Conservation (phyloP, 2,797 vertebrate genomes). For the Sternotherus odoratus region DNA sequence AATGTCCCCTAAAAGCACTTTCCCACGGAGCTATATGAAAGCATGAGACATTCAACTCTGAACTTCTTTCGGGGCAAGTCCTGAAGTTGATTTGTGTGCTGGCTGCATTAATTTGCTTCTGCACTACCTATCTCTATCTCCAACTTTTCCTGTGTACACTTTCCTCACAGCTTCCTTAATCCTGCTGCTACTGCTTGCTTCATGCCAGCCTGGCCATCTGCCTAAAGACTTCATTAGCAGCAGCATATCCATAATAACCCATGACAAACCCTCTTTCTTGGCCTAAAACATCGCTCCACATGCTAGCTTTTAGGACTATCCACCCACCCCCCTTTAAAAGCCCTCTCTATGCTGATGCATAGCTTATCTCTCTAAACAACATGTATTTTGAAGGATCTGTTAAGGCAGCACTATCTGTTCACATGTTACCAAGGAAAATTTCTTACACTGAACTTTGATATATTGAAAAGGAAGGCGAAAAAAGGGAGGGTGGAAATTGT, state of each 20-base stretch:
- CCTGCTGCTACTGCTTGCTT: background rate
- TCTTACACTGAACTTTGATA: slow-evolving; percentile 21
- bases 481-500: slow-evolving; percentile 7
- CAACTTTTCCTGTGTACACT: background rate
- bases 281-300: background rate
- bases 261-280: background rate
- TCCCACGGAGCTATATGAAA: background rate
- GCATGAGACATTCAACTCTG: background rate
- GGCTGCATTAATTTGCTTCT: background rate
- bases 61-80: background rate
- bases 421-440: slow-evolving; percentile 8
- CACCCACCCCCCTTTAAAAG: background rate
- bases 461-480: slow-evolving; percentile 28
- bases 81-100: background rate
- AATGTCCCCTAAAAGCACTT: background rate
- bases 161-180: background rate
- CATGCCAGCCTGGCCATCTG: background rate
- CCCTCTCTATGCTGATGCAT: background rate
- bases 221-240: background rate
- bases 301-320: background rate
- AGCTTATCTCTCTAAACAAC: slow-evolving; percentile 2
- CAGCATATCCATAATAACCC: background rate
- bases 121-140: background rate
- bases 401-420: slow-evolving; percentile 9
- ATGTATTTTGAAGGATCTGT: slow-evolving; percentile 12